These are phyloP conservation scores for Eclectus roratus DNA, from an alignment of 2,113 vertebrate species.

Conservation along the genomic window DNA sequence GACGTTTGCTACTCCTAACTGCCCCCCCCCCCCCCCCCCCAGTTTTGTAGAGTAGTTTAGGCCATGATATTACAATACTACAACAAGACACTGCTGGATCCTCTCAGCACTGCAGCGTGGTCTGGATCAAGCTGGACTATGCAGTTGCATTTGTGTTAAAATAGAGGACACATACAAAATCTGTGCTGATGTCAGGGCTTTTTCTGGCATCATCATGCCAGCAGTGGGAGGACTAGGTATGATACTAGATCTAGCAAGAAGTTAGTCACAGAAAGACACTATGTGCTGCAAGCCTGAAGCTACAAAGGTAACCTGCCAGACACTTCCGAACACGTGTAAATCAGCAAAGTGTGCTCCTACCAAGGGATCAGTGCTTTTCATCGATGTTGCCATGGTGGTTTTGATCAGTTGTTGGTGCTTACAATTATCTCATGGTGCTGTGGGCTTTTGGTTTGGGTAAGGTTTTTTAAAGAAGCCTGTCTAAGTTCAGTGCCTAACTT, in stretches of 20 bases:
- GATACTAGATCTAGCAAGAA: background rate
- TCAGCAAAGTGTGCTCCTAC: background rate
- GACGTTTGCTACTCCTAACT: no score
- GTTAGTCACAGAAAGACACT: background rate
- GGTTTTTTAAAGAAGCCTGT: background rate
- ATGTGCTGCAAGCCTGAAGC: background rate
- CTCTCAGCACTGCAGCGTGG: background rate
- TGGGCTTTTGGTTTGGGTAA: background rate
- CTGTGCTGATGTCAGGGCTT: background rate
- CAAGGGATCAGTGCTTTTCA: background rate
- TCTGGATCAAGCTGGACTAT: background rate
- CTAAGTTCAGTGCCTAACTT: background rate
- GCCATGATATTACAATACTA: background rate
- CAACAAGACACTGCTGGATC: background rate
- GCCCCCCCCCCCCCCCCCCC: accelerated
- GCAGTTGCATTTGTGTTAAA: background rate
- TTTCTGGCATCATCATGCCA: background rate
- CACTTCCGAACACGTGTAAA: accelerated
- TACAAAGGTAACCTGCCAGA: background rate
- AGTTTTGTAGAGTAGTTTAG: background rate
- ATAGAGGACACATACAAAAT: background rate
- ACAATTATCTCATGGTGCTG: accelerated
- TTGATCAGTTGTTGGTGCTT: background rate
- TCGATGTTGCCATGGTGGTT: background rate
- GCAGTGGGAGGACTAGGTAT: background rate